Base-by-base conservation (phyloP, 2,113 vertebrate species). In the Gallinago undulata region DNA sequence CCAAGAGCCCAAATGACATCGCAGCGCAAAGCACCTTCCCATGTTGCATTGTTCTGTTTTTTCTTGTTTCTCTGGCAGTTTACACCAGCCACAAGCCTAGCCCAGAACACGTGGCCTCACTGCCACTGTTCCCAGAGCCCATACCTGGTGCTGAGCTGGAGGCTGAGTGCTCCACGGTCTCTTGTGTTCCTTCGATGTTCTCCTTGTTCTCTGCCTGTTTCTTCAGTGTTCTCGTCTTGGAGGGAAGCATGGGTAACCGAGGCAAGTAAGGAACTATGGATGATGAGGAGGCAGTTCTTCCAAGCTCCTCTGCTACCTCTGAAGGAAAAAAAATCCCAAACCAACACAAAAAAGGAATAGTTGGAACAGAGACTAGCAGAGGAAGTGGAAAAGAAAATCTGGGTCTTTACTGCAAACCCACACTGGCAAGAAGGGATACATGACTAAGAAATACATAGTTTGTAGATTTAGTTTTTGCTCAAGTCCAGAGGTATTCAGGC, bases 271-370 rank as follows among this genome's bases (percentile, higher is more conserved):
- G 98, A 74, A 98, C 98, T 5, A 98, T 94, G 76, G 99, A 98
- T 8, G 98, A 98, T 11, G 98, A 98, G 4, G 99, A 98, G 21
- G 99, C 98, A 0, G 98, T 99, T 97, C 99, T 99, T 90, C 99
- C 99, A 41, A 99, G 98, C 97, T 99, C 99, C 97, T 99, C 99
- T 87, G 99, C 99, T 51, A 99, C 99, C 97, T 99, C 99, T 99
- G 97, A 24, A 89, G 94, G 56, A 50, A 57, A 45, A 67, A 94
- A 60, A 37, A 53, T n/a, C n/a, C 30, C 16, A n/a, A 25, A 56
- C 31, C 14, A 43, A 24, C 5, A 22, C 19, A 35, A 22, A 81
- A 90, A 70, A 8, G 13, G 28, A 94, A 63, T 3, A 67, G 50
- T 63, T 59, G 23, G 30, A 89, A 87, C 17, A 87, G 13, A 69